Conservation (phyloP, 1,140 invertebrate genomes). For the Notospermus geniculatus region DNA sequence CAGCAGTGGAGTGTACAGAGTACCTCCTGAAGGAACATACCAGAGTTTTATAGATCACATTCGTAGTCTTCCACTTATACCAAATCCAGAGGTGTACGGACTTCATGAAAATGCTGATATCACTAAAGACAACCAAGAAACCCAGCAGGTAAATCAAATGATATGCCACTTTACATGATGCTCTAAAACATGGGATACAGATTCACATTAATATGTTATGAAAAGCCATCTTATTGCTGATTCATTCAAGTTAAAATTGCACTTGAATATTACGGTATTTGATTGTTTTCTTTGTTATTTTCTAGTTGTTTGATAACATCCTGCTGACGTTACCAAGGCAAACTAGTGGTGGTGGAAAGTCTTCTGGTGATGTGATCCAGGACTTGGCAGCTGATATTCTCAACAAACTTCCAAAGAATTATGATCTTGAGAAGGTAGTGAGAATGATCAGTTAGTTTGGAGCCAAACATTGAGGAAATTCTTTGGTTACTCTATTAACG, state of each 20-base stretch:
- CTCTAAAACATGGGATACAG: too few relatives aligned
- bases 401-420: slow-evolving; percentile 49
- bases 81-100: slow-evolving; percentile 55
- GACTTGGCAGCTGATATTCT: slow-evolving; percentile 53
- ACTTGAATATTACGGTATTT: too few relatives aligned
- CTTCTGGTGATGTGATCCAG: slow-evolving; percentile 47
- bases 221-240: slow-evolving; percentile 1
- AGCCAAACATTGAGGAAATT: too few relatives aligned
- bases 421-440: slow-evolving; percentile 49
- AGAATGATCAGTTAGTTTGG: too few relatives aligned
- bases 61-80: slow-evolving; percentile 46
- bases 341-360: slow-evolving; percentile 56
- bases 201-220: not conserved
- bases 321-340: slow-evolving; percentile 72
- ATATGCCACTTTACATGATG: too few relatives aligned
- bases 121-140: slow-evolving; percentile 57
- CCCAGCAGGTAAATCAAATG: slow-evolving; percentile 60
- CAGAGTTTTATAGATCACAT: slow-evolving; percentile 54
- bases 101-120: slow-evolving; percentile 57
- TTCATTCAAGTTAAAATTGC: not conserved
- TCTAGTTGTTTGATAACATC: slow-evolving; percentile 72
- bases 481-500: too few relatives aligned
- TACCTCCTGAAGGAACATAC: slow-evolving; percentile 66
- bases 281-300: slow-evolving; percentile 1
- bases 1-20: slow-evolving; percentile 70